These are phyloP conservation scores for Drosophila merina DNA, from an alignment of 2,888 invertebrate genomes.

Conservation along the genomic window DNA sequence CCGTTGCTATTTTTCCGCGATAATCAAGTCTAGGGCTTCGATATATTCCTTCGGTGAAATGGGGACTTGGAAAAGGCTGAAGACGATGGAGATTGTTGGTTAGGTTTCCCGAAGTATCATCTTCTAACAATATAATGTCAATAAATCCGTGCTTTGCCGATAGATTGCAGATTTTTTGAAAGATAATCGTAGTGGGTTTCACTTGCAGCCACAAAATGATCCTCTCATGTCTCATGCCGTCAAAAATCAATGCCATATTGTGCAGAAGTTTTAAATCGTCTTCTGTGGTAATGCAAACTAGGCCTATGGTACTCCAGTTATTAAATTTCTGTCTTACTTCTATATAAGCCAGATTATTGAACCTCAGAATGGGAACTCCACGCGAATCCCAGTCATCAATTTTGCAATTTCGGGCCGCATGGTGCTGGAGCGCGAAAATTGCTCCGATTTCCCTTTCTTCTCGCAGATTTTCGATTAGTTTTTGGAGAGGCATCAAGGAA, in stretches of 20 bases:
- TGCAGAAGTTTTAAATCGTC: not conserved
- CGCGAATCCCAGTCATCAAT: constrained; percentile 8
- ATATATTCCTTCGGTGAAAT: no score
- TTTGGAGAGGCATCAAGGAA: not conserved
- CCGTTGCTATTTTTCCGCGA: no score
- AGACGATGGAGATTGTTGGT: no score
- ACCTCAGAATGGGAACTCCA: not conserved
- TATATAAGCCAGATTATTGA: not conserved
- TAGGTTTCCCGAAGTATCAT: no score
- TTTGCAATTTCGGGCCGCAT: not conserved
- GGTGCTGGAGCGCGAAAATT: not conserved
- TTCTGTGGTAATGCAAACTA: constrained; percentile 5
- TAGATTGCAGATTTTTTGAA: not conserved
- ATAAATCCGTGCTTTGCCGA: no score
- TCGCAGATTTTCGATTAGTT: not conserved
- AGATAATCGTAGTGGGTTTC: accelerated
- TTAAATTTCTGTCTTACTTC: not conserved
- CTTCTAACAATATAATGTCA: no score
- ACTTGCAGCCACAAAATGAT: constrained; percentile 31
- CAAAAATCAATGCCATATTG: constrained; percentile 15
- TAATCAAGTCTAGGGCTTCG: no score
- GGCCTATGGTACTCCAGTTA: not conserved
- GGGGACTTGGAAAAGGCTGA: no score
- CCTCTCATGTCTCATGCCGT: constrained; percentile 32
- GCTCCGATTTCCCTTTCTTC: not conserved